Conservation (phyloP, 2,888 invertebrate species). For the Oscheius sp. region DNA sequence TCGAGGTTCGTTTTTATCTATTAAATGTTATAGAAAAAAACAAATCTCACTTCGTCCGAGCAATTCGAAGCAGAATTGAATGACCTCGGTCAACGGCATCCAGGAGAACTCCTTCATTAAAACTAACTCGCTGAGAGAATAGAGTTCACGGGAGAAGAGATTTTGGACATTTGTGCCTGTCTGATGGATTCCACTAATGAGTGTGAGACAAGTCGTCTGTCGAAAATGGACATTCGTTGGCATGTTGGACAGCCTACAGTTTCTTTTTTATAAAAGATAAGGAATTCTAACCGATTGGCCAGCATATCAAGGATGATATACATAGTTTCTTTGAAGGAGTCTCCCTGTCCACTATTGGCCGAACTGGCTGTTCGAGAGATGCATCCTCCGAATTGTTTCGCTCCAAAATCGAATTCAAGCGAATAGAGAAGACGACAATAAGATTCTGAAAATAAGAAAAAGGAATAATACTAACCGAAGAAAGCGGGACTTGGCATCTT, state of each 20-base stretch:
- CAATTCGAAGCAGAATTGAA: conserved; percentile 26
- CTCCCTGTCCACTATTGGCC: not conserved
- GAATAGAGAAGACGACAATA: conserved; percentile 31
- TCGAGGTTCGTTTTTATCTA: conserved; percentile 2
- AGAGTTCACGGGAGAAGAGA: conserved; percentile 31
- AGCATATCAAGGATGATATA: conserved; percentile 21
- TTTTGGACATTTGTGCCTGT: not conserved
- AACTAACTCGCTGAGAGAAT: conserved; percentile 43
- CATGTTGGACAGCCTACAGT: conserved; percentile 21
- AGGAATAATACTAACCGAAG: conserved; percentile 25
- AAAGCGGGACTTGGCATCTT: conserved; percentile 41
- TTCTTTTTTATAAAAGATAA: not conserved
- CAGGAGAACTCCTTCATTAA: conserved; percentile 48
- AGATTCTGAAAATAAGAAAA: conserved; percentile 7
- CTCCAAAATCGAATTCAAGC: conserved; percentile 28
- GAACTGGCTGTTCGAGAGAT: conserved; percentile 4
- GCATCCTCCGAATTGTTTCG: conserved; percentile 14
- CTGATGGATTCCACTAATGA: conserved; percentile 7
- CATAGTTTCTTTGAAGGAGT: not conserved
- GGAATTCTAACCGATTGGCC: conserved; percentile 7
- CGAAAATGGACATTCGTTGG: not conserved
- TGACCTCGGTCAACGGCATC: conserved; percentile 36
- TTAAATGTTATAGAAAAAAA: not conserved
- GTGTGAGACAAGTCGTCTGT: conserved; percentile 24
- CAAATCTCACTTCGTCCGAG: conserved; percentile 4